Evolutionary conservation across 2,797 vertebrate genomes (phyloP).

Genomic region (Lagocephalus sceleratus): DNA sequence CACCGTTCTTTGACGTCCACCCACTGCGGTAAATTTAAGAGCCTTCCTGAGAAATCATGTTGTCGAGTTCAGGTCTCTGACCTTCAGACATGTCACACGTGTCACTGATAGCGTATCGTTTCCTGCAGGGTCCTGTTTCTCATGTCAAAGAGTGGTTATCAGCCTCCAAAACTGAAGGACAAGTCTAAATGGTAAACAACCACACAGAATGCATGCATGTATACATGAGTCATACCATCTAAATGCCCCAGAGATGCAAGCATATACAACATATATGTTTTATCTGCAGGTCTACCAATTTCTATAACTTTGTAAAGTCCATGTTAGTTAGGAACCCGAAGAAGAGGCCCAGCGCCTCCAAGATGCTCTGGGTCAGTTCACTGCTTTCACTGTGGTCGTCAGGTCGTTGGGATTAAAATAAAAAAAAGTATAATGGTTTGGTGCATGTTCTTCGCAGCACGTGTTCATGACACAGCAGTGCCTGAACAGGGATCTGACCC

Average conservation of each 20-base stretch:
- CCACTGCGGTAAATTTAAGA: constrained; percentile 77
- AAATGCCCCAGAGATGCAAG: neutral
- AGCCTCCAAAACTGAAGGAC: constrained; percentile 89
- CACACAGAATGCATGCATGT: neutral
- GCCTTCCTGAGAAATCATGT: no score
- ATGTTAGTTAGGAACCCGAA: constrained; percentile 87
- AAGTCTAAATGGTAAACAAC: constrained; percentile 83
- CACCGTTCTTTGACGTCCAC: constrained; percentile 86
- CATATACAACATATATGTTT: neutral
- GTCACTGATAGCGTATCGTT: neutral
- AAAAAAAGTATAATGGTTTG: neutral
- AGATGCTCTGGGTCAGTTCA: constrained; percentile 83
- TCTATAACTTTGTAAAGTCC: constrained; percentile 87
- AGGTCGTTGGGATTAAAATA: neutral
- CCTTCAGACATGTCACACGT: no score
- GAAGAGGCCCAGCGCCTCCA: constrained; percentile 85
- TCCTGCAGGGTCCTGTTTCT: constrained; percentile 84
- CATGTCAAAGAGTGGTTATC: constrained; percentile 93
- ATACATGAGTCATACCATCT: neutral
- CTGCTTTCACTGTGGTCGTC: neutral
- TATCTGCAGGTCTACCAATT: constrained; percentile 76
- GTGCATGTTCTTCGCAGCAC: constrained; percentile 67
- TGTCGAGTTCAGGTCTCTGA: no score
- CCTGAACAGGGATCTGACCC: constrained; percentile 75
- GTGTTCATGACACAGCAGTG: constrained; percentile 76